These are phyloP conservation scores for Zootermopsis nevadensis DNA, from an alignment of 2,888 invertebrate genomes.

Conservation along the genomic window DNA sequence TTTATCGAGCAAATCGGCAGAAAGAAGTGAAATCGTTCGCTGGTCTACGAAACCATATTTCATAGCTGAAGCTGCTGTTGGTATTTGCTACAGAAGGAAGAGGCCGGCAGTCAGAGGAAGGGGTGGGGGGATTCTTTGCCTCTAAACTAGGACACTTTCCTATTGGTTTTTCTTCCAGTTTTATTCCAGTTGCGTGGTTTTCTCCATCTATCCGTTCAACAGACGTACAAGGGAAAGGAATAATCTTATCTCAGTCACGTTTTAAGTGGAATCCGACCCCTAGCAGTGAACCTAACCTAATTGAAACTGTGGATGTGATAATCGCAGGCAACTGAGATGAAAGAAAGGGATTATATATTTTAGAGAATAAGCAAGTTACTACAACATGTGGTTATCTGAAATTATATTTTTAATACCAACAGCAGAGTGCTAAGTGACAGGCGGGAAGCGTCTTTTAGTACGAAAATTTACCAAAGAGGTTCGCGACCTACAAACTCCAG, in stretches of 20 bases:
- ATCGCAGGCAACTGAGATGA: not conserved
- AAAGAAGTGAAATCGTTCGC: slow-evolving; percentile 43
- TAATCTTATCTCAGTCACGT: not conserved
- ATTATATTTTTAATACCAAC: too few species aligned
- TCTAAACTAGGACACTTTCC: slow-evolving; percentile 41
- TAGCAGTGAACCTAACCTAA: not conserved
- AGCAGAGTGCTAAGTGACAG: too few species aligned
- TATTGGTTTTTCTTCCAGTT: slow-evolving; percentile 39
- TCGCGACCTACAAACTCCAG: too few species aligned
- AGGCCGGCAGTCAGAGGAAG: not conserved
- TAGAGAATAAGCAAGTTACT: not conserved
- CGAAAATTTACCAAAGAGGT: too few species aligned
- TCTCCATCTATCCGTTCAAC: slow-evolving; percentile 32
- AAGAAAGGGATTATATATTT: slow-evolving; percentile 5
- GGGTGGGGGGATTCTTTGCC: slow-evolving; percentile 23
- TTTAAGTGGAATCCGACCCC: not conserved
- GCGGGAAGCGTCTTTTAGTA: too few species aligned
- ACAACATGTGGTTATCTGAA: too few species aligned
- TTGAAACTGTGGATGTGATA: slow-evolving; percentile 16
- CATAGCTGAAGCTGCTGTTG: slow-evolving; percentile 40
- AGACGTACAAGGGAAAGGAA: not conserved
- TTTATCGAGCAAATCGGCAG: slow-evolving; percentile 44
- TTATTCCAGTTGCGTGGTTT: slow-evolving; percentile 37
- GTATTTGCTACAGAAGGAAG: slow-evolving; percentile 34
- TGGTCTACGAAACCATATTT: slow-evolving; percentile 40